Conservation (phyloP, 2,888 invertebrate genomes). For the Neelides folsomi region DNA sequence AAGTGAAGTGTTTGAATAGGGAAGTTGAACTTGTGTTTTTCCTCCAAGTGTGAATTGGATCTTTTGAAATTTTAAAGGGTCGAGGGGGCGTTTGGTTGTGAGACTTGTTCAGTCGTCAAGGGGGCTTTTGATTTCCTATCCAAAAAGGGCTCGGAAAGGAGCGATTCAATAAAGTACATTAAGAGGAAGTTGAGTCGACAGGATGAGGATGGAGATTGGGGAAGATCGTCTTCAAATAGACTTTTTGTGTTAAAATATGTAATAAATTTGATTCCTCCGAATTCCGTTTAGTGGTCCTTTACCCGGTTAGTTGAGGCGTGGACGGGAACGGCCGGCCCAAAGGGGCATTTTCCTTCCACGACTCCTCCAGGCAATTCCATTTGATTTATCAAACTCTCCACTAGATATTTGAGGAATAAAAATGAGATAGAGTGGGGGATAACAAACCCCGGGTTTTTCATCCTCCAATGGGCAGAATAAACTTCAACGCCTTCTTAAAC, state of each 20-base stretch:
- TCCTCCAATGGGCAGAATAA: too few species aligned
- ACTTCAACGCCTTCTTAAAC: slow-evolving; percentile 4
- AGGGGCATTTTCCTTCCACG: slow-evolving; percentile 3
- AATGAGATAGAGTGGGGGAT: slow-evolving; percentile 2
- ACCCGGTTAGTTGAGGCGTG: neutral
- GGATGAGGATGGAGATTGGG: slow-evolving; percentile 1
- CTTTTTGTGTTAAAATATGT: slow-evolving; percentile 13
- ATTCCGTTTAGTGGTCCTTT: too few species aligned
- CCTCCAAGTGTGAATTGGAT: too few species aligned
- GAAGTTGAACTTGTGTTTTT: too few species aligned
- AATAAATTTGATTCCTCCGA: slow-evolving; percentile 12
- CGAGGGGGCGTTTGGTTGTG: neutral
- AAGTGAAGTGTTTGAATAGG: too few species aligned
- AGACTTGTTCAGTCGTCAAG: neutral
- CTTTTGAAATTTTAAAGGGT: neutral
- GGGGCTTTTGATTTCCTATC: neutral
- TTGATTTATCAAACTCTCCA: slow-evolving; percentile 12
- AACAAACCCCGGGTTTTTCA: neutral
- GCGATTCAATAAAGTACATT: neutral
- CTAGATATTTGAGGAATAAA: slow-evolving; percentile 5
- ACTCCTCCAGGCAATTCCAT: slow-evolving; percentile 13
- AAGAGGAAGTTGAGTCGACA: neutral
- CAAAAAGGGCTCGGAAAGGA: neutral
- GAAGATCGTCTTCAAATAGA: slow-evolving; percentile 3
- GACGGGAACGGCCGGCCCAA: neutral